Evolutionary conservation across 2,113 vertebrate species (phyloP).

Genomic region (Istiophorus platypterus): DNA sequence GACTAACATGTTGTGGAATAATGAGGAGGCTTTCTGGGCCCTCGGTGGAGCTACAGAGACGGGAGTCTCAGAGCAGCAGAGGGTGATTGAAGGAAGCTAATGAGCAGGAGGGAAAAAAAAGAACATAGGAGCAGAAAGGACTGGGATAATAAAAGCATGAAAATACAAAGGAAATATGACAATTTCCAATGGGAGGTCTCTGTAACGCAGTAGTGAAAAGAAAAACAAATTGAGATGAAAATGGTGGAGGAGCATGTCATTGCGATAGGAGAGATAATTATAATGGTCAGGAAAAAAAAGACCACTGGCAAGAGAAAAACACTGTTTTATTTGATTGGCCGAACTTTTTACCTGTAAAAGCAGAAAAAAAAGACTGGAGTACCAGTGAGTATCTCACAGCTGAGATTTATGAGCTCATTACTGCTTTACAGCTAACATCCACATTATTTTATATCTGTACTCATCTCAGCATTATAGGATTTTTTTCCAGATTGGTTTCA

Average conservation of each 20-base stretch:
- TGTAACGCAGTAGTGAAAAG: conserved; percentile 53
- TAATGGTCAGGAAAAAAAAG: conserved; percentile 35
- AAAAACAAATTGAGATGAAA: conserved; percentile 62
- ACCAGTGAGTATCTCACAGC: conserved; percentile 50
- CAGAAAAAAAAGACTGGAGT: conserved; percentile 40
- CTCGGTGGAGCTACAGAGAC: conserved; percentile 75
- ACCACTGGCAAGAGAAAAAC: conserved; percentile 43
- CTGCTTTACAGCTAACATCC: conserved; percentile 65
- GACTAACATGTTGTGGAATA: conserved; percentile 82
- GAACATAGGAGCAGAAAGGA: conserved; percentile 47
- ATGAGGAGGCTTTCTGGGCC: conserved; percentile 79
- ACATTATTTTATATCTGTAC: conserved; percentile 63
- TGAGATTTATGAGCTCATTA: conserved; percentile 80
- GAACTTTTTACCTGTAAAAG: conserved; percentile 38
- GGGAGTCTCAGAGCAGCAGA: conserved; percentile 71
- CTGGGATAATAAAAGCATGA: conserved; percentile 64
- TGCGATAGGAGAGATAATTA: conserved; percentile 55
- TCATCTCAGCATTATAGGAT: conserved; percentile 28
- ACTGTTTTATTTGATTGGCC: conserved; percentile 46
- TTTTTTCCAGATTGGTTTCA: conserved; percentile 42
- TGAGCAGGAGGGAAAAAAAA: conserved; percentile 70
- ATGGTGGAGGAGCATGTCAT: conserved; percentile 46
- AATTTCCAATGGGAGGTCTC: conserved; percentile 64
- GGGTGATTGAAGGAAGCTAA: conserved; percentile 81
- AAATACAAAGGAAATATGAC: conserved; percentile 70